A percentile compares a stretch with the other conserved stretches of the same genome.
Conservation (phyloP, 1,140 invertebrate genomes). For the Brachionus rotundiformis region DNA sequence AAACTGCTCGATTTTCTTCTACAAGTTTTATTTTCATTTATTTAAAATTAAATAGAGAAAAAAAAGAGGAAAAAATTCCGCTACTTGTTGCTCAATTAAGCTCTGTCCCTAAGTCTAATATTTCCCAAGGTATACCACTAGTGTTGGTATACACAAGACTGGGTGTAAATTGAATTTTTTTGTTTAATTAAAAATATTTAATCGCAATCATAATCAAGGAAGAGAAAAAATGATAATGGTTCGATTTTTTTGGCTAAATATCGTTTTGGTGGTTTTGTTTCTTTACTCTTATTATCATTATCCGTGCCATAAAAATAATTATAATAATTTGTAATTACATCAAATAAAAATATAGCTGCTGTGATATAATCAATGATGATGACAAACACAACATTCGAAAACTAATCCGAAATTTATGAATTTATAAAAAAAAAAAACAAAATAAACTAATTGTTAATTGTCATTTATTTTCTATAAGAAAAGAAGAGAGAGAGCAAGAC, state of each 20-base stretch:
- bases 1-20: conserved; percentile 5
- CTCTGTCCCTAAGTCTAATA: not conserved
- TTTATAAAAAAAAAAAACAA: not conserved
- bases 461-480: conserved; percentile 11
- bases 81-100: not conserved
- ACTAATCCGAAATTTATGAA: not conserved
- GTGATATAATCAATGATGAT: conserved; percentile 4
- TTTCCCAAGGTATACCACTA: not conserved
- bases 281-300: not conserved
- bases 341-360: not conserved
- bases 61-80: not conserved
- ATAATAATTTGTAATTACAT: conserved; percentile 43
- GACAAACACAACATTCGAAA: not conserved
- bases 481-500: not conserved
- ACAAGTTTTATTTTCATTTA: not conserved
- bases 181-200: not conserved
- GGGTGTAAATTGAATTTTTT: conserved; percentile 23
- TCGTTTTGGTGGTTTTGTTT: not conserved
- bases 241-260: not conserved
- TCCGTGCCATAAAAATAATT: conserved; percentile 27
- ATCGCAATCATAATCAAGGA: conserved; percentile 28
- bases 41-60: not conserved
- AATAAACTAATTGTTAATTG: conserved; percentile 31
- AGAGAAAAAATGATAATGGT: not conserved
- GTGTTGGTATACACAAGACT: too few species aligned